Conservation (phyloP, 2,888 invertebrate species). For the Coenonympha arcania region DNA sequence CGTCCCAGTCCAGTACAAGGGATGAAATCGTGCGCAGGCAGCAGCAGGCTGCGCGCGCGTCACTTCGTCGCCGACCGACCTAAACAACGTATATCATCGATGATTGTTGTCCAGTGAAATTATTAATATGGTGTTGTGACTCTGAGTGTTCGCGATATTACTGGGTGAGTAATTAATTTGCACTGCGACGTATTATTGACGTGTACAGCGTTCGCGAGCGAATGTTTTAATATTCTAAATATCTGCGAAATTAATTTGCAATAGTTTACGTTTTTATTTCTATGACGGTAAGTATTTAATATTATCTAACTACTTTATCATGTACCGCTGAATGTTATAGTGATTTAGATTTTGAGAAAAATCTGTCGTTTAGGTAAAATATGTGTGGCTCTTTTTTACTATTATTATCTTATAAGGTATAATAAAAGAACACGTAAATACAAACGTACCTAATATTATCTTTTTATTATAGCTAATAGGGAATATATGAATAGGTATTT, state of each 20-base stretch:
- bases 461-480: no score
- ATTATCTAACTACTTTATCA: no score
- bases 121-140: conserved; percentile 5
- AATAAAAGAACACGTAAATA: no score
- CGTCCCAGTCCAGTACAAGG: conserved; percentile 21
- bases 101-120: conserved; percentile 10
- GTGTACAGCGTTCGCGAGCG: not conserved
- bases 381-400: no score
- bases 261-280: no score
- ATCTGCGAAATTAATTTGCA: not conserved
- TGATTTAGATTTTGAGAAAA: no score
- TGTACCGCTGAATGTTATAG: no score
- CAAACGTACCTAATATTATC: no score
- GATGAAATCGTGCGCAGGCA: conserved; percentile 33
- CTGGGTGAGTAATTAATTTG: conserved; percentile 5
- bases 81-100: conserved; percentile 30
- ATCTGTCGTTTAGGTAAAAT: no score
- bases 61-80: conserved; percentile 39
- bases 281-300: no score
- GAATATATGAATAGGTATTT: no score
- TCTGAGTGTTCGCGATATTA: not conserved
- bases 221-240: not conserved
- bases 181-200: not conserved
- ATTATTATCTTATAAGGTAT: no score
- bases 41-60: conserved; percentile 49